These are phyloP conservation scores for Atherix ibis DNA, from an alignment of 2,888 invertebrate genomes.

Conservation along the genomic window DNA sequence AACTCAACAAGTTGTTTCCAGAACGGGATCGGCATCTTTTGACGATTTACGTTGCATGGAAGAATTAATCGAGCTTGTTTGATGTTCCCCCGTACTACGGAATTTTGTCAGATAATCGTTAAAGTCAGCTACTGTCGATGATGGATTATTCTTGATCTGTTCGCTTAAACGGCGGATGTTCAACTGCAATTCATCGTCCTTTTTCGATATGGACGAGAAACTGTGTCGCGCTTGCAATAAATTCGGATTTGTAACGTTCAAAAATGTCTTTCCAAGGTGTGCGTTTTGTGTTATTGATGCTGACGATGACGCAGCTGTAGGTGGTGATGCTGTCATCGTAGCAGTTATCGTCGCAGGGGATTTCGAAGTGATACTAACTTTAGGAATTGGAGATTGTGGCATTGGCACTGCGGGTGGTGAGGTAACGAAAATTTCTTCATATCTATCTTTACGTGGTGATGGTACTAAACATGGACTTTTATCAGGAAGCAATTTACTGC, in stretches of 20 bases:
- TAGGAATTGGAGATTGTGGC: no score
- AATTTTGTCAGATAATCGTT: constrained; percentile 19
- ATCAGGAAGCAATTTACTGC: constrained; percentile 7
- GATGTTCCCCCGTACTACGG: constrained; percentile 17
- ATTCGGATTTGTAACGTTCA: constrained; percentile 21
- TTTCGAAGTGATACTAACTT: neutral
- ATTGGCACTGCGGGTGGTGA: no score
- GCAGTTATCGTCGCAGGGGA: constrained; percentile 5
- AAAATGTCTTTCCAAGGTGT: constrained; percentile 15
- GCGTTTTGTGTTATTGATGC: constrained; percentile 5
- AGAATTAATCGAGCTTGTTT: constrained; percentile 12
- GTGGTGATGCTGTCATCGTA: constrained; percentile 4
- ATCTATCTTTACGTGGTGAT: constrained; percentile 9
- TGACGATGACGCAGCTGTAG: constrained; percentile 7
- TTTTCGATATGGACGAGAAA: constrained; percentile 21
- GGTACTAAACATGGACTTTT: constrained; percentile 12
- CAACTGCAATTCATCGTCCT: constrained; percentile 25
- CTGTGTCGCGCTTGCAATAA: constrained; percentile 26
- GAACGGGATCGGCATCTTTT: constrained; percentile 22
- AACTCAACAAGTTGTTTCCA: constrained; percentile 30
- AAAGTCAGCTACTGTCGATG: constrained; percentile 15
- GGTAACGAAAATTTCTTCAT: neutral
- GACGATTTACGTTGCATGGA: constrained; percentile 14
- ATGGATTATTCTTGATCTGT: constrained; percentile 18
- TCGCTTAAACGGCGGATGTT: constrained; percentile 29